Conservation (phyloP, 2,113 vertebrate genomes). For the Lanius collurio region DNA sequence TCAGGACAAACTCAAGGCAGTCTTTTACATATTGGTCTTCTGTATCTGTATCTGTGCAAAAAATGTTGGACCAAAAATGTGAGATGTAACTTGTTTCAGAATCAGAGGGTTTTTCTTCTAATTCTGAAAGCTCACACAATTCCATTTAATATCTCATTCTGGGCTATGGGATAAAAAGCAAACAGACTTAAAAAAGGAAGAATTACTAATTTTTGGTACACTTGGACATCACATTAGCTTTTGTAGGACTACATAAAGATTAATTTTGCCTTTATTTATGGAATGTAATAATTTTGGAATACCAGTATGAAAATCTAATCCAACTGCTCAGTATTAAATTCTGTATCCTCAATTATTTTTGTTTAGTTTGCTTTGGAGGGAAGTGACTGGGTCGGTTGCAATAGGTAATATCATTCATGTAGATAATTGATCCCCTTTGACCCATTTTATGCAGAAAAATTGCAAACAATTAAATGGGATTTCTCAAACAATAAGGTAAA, state of each 20-base stretch:
- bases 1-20: background rate
- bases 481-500: background rate
- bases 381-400: background rate
- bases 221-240: background rate
- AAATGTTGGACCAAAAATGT: background rate
- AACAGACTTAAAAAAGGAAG: background rate
- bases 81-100: background rate
- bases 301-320: background rate
- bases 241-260: background rate
- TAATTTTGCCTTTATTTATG: background rate
- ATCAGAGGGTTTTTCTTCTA: background rate
- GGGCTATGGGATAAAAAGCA: background rate
- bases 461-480: background rate
- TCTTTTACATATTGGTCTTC: background rate
- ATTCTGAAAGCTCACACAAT: background rate
- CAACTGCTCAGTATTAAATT: background rate
- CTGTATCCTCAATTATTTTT: background rate
- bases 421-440: background rate
- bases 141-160: background rate
- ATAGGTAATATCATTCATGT: background rate
- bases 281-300: background rate
- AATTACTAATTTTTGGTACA: background rate
- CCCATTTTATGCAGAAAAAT: background rate
- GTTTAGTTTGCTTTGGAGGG: background rate
- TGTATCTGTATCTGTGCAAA: background rate